These are phyloP conservation scores for Nycticryphes semicollaris DNA, from an alignment of 2,113 vertebrate genomes.

Conservation along the genomic window DNA sequence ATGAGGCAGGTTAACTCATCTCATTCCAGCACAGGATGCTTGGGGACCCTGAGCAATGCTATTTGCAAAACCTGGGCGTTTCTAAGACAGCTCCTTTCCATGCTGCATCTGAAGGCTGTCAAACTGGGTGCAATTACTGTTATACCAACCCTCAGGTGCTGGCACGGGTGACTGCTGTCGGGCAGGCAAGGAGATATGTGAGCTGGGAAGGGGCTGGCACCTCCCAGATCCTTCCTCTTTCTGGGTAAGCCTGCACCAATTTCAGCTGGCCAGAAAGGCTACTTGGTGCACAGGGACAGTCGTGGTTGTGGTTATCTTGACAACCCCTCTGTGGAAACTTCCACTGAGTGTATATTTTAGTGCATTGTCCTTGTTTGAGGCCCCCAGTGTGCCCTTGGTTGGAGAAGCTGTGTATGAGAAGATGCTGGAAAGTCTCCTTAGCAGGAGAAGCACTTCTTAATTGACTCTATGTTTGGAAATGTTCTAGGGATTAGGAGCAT, in stretches of 20 bases:
- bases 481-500: neutral
- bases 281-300: neutral
- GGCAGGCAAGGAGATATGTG: neutral
- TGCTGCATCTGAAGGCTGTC: neutral
- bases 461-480: neutral
- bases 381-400: neutral
- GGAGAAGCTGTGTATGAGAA: neutral
- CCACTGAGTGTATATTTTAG: accelerated
- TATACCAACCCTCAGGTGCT: conserved; percentile 8
- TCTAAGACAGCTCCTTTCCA: conserved; percentile 3
- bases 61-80: conserved; percentile 11
- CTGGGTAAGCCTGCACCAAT: accelerated
- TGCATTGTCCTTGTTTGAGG: neutral
- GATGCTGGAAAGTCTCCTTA: neutral
- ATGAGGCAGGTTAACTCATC: conserved; percentile 69
- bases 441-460: neutral
- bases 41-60: neutral
- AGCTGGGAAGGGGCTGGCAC: neutral
- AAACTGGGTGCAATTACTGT: conserved; percentile 17
- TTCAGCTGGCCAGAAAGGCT: neutral
- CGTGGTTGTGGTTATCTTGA: neutral
- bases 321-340: neutral
- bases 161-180: neutral
- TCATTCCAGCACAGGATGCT: neutral
- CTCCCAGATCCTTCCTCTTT: neutral